Conservation (phyloP, 2,888 invertebrate species). For the Oscheius myriophilus region DNA sequence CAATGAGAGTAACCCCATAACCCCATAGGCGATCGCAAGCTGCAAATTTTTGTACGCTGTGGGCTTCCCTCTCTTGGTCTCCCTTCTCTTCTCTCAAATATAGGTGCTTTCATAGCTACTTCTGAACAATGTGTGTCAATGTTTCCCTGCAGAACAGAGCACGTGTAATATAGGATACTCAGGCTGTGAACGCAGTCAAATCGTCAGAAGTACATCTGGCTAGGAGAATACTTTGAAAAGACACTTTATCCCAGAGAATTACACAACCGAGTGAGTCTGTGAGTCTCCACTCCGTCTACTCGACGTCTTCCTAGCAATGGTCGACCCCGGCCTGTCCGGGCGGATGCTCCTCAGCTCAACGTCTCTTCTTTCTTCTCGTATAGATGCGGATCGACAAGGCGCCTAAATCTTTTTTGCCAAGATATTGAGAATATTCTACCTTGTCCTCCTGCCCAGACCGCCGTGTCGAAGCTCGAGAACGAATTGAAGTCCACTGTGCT, state of each 20-base stretch:
- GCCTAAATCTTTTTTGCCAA: background rate
- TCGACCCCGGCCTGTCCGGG: conserved; percentile 1
- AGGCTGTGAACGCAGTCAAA: too few relatives aligned
- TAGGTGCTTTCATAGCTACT: too few relatives aligned
- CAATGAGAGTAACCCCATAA: too few relatives aligned
- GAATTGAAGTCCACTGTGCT: conserved; percentile 49
- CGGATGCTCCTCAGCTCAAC: conserved; percentile 6
- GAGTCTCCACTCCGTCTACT: conserved; percentile 48
- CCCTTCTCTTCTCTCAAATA: too few relatives aligned
- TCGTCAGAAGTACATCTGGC: too few relatives aligned
- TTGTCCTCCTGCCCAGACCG: conserved; percentile 11
- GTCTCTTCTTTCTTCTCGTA: background rate
- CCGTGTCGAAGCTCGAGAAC: conserved; percentile 43
- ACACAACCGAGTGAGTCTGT: conserved; percentile 52
- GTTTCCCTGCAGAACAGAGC: too few relatives aligned
- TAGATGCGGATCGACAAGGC: background rate
- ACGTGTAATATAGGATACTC: too few relatives aligned
- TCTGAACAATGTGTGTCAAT: too few relatives aligned
- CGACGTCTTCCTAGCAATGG: conserved; percentile 39
- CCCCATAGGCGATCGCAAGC: too few relatives aligned
- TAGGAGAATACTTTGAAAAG: too few relatives aligned
- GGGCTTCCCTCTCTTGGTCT: too few relatives aligned
- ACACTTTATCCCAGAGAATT: conserved; percentile 3
- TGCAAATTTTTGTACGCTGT: too few relatives aligned
- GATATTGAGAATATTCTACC: background rate